Percentiles rank a stretch among this genome's conserved stretches.
phyloP scores from a whole-genome alignment of 2,797 vertebrate species.

The Labeo calbasu region DNA sequence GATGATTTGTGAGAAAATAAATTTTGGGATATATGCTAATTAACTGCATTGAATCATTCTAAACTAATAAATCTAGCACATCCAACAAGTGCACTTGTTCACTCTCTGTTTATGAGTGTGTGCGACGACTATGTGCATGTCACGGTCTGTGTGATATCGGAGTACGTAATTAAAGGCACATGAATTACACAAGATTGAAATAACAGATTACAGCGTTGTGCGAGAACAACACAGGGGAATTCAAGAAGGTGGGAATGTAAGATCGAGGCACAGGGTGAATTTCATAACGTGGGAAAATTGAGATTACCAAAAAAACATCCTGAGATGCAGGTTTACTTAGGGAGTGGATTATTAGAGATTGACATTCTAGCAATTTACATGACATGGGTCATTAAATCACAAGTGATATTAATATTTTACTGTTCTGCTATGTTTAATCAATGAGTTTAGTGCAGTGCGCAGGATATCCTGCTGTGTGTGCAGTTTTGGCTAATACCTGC shows the following conservation, averaged over 20 bases:
- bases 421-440: not conserved
- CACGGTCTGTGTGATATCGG: conserved; percentile 23
- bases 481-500: not conserved
- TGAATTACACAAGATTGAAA: conserved; percentile 36
- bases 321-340: not conserved
- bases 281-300: not conserved
- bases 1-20: not conserved
- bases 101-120: not conserved
- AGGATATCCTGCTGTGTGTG: not conserved
- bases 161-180: conserved; percentile 33
- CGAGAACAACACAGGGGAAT: conserved; percentile 17
- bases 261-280: not conserved
- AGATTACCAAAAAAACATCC: not conserved
- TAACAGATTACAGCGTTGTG: conserved; percentile 21
- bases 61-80: not conserved
- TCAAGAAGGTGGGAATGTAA: conserved; percentile 15
- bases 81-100: conserved; percentile 19
- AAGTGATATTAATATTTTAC: conserved; percentile 9
- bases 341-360: not conserved
- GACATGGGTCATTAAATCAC: not conserved
- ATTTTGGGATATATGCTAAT: not conserved
- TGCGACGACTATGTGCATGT: conserved; percentile 5
- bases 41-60: not conserved
- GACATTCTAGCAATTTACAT: not conserved
- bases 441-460: not conserved